These are phyloP conservation scores for Nesoenas mayeri DNA, from an alignment of 2,113 vertebrate species.

Conservation along the genomic window DNA sequence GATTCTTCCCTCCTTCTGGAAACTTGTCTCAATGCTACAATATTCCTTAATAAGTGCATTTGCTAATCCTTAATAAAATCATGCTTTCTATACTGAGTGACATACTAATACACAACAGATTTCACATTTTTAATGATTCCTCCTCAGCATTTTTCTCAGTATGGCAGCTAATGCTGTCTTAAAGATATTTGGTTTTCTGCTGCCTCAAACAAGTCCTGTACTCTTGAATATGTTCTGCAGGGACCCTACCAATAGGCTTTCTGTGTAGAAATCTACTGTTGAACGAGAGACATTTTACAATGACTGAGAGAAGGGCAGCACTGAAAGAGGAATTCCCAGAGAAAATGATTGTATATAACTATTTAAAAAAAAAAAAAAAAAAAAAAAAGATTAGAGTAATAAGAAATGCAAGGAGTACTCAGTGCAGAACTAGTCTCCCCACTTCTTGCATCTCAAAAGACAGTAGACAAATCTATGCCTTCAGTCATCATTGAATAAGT, in stretches of 20 bases:
- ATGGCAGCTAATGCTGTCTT: background rate
- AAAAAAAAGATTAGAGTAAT: background rate
- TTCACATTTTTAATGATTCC: background rate
- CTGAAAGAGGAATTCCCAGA: background rate
- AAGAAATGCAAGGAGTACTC: background rate
- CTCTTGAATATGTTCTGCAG: background rate
- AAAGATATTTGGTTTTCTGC: background rate
- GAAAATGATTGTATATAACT: background rate
- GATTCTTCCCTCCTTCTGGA: background rate
- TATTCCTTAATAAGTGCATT: background rate
- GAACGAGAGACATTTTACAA: background rate
- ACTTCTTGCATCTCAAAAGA: background rate
- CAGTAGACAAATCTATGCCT: background rate
- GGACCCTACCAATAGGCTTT: background rate
- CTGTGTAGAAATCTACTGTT: background rate
- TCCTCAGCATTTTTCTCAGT: background rate
- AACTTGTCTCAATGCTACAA: background rate
- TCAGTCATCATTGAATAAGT: background rate
- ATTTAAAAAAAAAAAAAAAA: background rate
- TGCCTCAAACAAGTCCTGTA: background rate
- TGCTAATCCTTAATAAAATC: background rate
- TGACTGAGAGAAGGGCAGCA: background rate
- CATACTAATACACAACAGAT: background rate
- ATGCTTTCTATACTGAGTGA: background rate
- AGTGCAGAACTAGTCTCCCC: background rate